Evolutionary conservation across 1,140 invertebrate genomes (phyloP).

Genomic region (Hirudo medicinalis): DNA sequence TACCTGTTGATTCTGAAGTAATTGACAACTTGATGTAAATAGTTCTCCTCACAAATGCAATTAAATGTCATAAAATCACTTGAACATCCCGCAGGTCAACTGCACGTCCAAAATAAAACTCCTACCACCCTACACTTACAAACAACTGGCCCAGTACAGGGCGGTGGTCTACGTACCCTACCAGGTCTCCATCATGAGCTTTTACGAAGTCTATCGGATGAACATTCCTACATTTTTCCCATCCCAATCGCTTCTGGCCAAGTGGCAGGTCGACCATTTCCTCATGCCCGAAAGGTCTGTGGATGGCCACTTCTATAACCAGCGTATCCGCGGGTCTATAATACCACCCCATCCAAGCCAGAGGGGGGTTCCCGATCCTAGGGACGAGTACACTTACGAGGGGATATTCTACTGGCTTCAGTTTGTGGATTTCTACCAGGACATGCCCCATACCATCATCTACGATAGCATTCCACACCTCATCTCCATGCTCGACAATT

Average conservation of each 20-base stretch:
- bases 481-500: slow-evolving; percentile 6
- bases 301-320: not conserved
- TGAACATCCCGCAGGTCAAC: too few relatives aligned
- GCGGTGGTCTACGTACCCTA: slow-evolving; percentile 24
- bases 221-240: slow-evolving; percentile 25
- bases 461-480: slow-evolving; percentile 7
- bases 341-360: slow-evolving; percentile 12
- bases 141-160: slow-evolving; percentile 20
- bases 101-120: too few relatives aligned
- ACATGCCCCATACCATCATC: not conserved
- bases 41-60: too few relatives aligned
- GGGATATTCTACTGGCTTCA: slow-evolving; percentile 3
- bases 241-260: slow-evolving; percentile 19
- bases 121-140: not conserved
- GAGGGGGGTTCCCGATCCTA: slow-evolving; percentile 16
- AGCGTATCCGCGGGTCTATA: not conserved
- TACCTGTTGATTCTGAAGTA: too few relatives aligned
- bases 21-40: too few relatives aligned
- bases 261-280: slow-evolving; percentile 15
- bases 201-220: slow-evolving; percentile 20
- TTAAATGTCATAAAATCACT: too few relatives aligned
- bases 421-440: slow-evolving; percentile 20
- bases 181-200: slow-evolving; percentile 18
- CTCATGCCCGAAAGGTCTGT: slow-evolving; percentile 19
- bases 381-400: slow-evolving; percentile 9